A percentile compares a stretch with the other conserved stretches of the same genome.
Conservation (phyloP, 2,888 invertebrate genomes). For the Rhimphoctona megacephalus region DNA sequence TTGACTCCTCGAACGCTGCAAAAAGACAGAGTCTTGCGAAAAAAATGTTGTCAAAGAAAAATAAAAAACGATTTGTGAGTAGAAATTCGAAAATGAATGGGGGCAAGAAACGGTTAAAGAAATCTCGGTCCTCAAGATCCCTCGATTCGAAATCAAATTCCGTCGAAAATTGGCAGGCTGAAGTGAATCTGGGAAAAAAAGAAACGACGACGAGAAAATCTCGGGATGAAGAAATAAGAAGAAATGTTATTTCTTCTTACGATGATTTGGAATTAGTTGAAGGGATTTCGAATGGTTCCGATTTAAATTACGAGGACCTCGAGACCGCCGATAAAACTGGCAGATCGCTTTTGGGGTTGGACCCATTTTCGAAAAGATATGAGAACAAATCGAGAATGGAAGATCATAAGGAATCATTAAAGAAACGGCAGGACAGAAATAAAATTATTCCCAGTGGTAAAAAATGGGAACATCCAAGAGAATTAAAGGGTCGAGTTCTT, state of each 20-base stretch:
- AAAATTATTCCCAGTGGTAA: neutral
- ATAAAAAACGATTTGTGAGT: neutral
- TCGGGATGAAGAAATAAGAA: slow-evolving; percentile 2
- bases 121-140: slow-evolving; percentile 30
- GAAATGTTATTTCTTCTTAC: slow-evolving; percentile 42
- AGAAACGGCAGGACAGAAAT: neutral
- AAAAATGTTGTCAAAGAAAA: neutral
- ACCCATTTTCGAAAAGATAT: slow-evolving; percentile 2
- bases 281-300: slow-evolving; percentile 43
- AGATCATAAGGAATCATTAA: slow-evolving; percentile 31
- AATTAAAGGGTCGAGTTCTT: slow-evolving; percentile 12
- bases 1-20: slow-evolving; percentile 53
- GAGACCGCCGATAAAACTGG: slow-evolving; percentile 37
- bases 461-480: slow-evolving; percentile 5
- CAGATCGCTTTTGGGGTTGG: slow-evolving; percentile 57
- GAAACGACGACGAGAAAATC: slow-evolving; percentile 11
- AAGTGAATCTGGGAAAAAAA: slow-evolving; percentile 43
- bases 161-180: slow-evolving; percentile 55
- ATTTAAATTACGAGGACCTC: slow-evolving; percentile 40
- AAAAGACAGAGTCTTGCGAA: slow-evolving; percentile 6
- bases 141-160: slow-evolving; percentile 21
- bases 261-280: slow-evolving; percentile 32
- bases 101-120: slow-evolving; percentile 12
- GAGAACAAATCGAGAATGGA: slow-evolving; percentile 1
- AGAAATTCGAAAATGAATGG: neutral